Evolutionary conservation across 1,140 invertebrate genomes (phyloP), one percentile per base, ranked within the genome.

Genomic region (Scaptomyza pallida): DNA sequence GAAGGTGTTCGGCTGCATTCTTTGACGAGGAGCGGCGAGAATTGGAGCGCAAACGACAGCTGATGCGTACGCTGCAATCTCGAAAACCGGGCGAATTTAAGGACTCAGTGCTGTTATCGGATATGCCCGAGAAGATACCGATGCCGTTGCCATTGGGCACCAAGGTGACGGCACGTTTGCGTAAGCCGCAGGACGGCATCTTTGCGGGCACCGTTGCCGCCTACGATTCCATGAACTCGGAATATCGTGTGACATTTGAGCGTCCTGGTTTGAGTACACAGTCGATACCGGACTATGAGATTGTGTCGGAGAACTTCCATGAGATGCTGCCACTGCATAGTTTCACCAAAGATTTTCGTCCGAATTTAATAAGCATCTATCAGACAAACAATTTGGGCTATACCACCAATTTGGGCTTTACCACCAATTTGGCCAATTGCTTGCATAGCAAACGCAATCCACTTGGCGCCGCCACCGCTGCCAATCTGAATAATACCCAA

Each of bases 231-330:
- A 96, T 97, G 3, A 98, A 98, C 89, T 98, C 98, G 89, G 98
- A 97, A n/a, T 99, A 99, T 90, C 94, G 99, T 81, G 97, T 99
- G 59, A 98, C 97, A 0, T 99, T 99, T 93, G 98, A 99, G 91
- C 93, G 98, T 63, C 94, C 95, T 41, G 98, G 97, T 10, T 92
- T 99, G 23, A 98, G 98, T 4, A 99, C 98, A 9, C 97, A 98
- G 91, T 98, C 98, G 56, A 97, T 99, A 57, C 97, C 97, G 13
- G 98, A 99, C 93, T 98, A 96, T 93, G 98, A 99, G 95, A 98
- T 99, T 70, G 92, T 98, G 91, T 98, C 97, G 15, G 97, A 97
- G 92, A 97, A 98, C 78, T 94, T 95, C 40, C 95, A 96, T 33
- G 97, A 99, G 91, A 98, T 97, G 30, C 95, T 99, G 86, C 95